Conservation (phyloP, 2,888 invertebrate species). For the Pristionchus japonicus region DNA sequence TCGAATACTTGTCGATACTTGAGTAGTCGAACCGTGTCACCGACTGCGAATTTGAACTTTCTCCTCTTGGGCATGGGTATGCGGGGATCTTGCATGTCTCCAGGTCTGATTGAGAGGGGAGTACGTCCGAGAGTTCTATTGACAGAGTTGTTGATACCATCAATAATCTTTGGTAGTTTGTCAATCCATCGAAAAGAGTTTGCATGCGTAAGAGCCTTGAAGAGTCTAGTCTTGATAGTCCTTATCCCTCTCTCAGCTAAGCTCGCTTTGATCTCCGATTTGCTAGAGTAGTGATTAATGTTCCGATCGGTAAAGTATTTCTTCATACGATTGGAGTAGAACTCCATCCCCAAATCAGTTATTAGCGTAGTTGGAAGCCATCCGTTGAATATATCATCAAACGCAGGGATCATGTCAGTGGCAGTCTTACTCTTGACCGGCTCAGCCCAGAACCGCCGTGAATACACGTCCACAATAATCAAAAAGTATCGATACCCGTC, state of each 20-base stretch:
- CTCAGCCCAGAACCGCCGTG: background rate
- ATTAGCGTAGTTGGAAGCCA: background rate
- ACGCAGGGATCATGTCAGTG: background rate
- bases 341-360: background rate
- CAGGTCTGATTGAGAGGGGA: background rate
- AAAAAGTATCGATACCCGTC: background rate
- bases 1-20: background rate
- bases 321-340: background rate
- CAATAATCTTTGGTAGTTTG: background rate
- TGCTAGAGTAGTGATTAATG: background rate
- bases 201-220: background rate
- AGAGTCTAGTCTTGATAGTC: background rate
- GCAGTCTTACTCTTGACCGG: background rate
- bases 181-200: background rate
- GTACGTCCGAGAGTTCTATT: background rate
- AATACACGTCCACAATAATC: background rate
- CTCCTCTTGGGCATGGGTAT: too few relatives aligned
- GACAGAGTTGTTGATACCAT: background rate
- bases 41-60: background rate
- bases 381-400: background rate
- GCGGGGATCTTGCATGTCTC: too few relatives aligned
- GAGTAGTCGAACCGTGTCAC: background rate
- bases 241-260: background rate
- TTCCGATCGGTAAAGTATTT: background rate
- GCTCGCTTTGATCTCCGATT: background rate